These are phyloP conservation scores for Centrocercus urophasianus DNA, from an alignment of 2,113 vertebrate genomes.

Conservation along the genomic window DNA sequence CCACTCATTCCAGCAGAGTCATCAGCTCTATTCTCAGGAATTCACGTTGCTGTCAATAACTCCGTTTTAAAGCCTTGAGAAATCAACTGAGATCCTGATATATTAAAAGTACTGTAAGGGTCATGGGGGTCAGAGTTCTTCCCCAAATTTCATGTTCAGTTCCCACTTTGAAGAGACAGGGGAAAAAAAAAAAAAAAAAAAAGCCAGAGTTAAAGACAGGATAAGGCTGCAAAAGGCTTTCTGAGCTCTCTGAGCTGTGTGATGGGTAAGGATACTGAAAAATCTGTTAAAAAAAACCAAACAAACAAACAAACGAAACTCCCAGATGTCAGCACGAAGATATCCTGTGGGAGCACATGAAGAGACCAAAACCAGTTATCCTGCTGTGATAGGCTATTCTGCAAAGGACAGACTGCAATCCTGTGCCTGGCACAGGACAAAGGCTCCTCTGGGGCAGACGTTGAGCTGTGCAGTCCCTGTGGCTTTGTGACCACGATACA, in stretches of 20 bases:
- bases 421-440: background rate
- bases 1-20: constrained; percentile 22
- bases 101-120: constrained; percentile 28
- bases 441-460: background rate
- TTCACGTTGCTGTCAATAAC: constrained; percentile 3
- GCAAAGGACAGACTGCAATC: background rate
- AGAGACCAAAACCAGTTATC: background rate
- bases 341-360: background rate
- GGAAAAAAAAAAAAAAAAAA: background rate
- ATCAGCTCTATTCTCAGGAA: constrained; percentile 51
- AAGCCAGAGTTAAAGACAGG: background rate
- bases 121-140: background rate
- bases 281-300: background rate
- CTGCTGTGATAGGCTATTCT: accelerated
- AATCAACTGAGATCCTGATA: background rate
- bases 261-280: background rate
- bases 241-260: background rate
- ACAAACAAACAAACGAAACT: background rate
- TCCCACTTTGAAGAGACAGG: background rate
- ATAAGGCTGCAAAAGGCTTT: background rate
- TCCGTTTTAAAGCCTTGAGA: constrained; percentile 13
- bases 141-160: background rate
- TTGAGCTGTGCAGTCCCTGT: background rate
- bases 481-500: background rate
- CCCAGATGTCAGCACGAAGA: background rate